Base-by-base conservation (phyloP, 2,797 vertebrate species). In the Mus caroli region DNA sequence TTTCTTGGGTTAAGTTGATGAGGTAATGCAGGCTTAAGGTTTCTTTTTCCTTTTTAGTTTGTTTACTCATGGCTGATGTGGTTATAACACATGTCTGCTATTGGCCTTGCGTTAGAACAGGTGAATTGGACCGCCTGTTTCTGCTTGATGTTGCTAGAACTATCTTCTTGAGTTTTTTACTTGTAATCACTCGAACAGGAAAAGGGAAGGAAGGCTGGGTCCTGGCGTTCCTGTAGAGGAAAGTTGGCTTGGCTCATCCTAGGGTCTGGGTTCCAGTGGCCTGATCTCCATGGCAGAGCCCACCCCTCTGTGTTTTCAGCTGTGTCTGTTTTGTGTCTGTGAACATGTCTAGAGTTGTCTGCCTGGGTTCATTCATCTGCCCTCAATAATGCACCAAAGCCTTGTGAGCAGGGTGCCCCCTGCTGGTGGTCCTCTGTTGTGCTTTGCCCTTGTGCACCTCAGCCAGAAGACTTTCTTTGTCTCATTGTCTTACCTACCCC, bases 31-130 rank as follows among this genome's bases (percentile, higher is more conserved):
- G 67, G 6, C 76, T 50, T 24, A 43, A 28, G n/a, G 24, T 31
- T 58, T 76, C 77, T n/a, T 4, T 10, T 34, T 73, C 62, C 56
- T 22, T 26, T 52, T n/a, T 82, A 3, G 7, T 54, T 56, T 78
- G 40, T 50, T 64, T 89, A 56, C 76, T 86, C 69, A 26, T 6
- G 3, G 94, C 92, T 84, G 96, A 54, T 77, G 83, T 79, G 46
- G n/a, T 60, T 40, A n/a, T 43, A 64, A 20, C 31, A 0, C 11
- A 67, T 84, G 24, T 24, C 83, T 91, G 64, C 40, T 71, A 0
- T 60, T 56, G 31, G 50, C 37, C 3, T 40, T 40, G 9, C 40
- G 15, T 56, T 46, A 5, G 58, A 60, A 60, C 50, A 69, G 67
- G 62, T 69, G 75, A 24, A 43, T 73, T 46, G 56, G 46, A 24